Evolutionary conservation across 2,797 vertebrate species (phyloP).

Genomic region (Xenopus petersii): DNA sequence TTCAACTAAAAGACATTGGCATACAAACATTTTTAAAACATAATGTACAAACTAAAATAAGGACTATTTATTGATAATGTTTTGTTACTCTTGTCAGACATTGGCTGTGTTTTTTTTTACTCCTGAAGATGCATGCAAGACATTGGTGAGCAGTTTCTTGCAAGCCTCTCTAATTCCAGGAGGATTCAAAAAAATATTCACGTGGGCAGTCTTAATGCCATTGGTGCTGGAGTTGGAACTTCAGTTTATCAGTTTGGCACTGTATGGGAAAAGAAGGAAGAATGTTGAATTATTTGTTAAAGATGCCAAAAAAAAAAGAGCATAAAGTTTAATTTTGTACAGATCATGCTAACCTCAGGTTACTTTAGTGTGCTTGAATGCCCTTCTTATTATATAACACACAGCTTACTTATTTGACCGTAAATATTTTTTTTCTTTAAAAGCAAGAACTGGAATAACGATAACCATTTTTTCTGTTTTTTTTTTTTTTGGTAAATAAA

Average conservation of each 20-base stretch:
- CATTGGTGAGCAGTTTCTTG: conserved; percentile 15
- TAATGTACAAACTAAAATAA: conserved; percentile 99
- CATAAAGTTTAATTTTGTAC: conserved; percentile 95
- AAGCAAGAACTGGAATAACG: conserved; percentile 94
- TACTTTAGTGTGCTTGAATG: conserved; percentile 95
- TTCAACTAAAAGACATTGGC: conserved; percentile 86
- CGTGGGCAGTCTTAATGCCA: conserved; percentile 92
- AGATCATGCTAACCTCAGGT: conserved; percentile 99
- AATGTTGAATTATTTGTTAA: conserved; percentile 91
- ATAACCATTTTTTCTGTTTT: conserved; percentile 84
- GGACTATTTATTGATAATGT: conserved; percentile 99
- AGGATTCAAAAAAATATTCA: conserved; percentile 54
- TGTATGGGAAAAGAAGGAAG: conserved; percentile 63
- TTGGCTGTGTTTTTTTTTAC: conserved; percentile 68
- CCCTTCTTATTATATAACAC: conserved; percentile 90
- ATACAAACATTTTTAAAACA: conserved; percentile 86
- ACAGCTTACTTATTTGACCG: conserved; percentile 88
- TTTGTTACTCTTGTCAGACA: conserved; percentile 96
- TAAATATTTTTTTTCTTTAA: conserved; percentile 79
- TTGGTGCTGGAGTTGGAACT: conserved; percentile 21
- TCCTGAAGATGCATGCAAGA: conserved; percentile 17
- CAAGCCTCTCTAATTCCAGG: conserved; percentile 13
- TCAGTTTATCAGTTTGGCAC: conserved; percentile 32
- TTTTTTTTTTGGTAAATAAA: conserved; percentile 81
- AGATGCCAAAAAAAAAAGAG: conserved; percentile 92